Percentiles rank a stretch among this genome's conserved stretches.
phyloP scores from a whole-genome alignment of 2,113 vertebrate genomes.

The Taurulus bubalis region DNA sequence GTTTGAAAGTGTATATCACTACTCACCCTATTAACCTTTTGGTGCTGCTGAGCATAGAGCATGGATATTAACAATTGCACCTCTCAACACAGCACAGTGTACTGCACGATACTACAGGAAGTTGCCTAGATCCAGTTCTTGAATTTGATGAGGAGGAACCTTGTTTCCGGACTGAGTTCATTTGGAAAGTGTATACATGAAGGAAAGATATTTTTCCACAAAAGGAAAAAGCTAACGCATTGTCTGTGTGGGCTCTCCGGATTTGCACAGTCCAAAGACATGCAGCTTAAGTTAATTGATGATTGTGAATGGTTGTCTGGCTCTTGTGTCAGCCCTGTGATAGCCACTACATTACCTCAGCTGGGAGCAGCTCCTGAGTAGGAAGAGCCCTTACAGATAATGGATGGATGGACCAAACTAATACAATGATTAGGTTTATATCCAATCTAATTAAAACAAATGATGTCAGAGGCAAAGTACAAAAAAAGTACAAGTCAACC shows the following conservation, averaged over 20 bases:
- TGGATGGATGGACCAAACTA: background rate
- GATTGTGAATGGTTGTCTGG: background rate
- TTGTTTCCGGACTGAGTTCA: background rate
- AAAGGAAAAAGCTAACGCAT: background rate
- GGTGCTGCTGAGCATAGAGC: background rate
- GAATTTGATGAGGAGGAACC: background rate
- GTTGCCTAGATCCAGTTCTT: background rate
- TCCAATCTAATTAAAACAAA: background rate
- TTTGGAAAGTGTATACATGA: background rate
- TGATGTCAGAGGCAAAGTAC: background rate
- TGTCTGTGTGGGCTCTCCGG: no score
- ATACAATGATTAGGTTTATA: background rate
- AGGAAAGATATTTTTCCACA: background rate
- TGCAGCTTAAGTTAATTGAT: background rate
- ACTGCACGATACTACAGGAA: background rate
- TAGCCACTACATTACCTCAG: background rate
- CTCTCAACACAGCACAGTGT: background rate
- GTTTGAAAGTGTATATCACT: background rate
- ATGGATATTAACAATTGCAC: background rate
- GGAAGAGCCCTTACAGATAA: background rate
- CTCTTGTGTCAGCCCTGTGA: background rate
- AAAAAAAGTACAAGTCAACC: background rate
- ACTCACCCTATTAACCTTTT: background rate
- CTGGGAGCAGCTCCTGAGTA: background rate
- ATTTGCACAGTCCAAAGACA: no score